Evolutionary conservation across 2,797 vertebrate genomes (phyloP).

Genomic region (Tragelaphus oryx): DNA sequence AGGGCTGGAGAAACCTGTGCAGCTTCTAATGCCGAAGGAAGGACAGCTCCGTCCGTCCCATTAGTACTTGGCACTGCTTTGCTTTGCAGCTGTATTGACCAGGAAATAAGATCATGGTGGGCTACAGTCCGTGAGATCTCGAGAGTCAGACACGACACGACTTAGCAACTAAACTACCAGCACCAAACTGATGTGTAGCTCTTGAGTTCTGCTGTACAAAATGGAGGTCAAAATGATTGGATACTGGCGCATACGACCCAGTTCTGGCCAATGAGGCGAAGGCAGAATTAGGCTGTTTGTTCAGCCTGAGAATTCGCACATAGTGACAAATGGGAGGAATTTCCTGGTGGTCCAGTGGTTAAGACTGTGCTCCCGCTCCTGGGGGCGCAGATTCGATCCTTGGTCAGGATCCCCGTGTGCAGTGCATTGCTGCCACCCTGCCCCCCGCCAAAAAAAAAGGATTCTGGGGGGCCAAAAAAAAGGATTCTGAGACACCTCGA

Average conservation of each 20-base stretch:
- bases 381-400: neutral
- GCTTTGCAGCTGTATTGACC: neutral
- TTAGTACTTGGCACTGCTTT: neutral
- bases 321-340: neutral
- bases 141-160: neutral
- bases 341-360: neutral
- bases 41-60: rapidly evolving
- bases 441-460: too few relatives aligned
- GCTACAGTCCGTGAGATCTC: neutral
- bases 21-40: neutral
- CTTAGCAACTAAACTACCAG: neutral
- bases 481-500: neutral
- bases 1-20: neutral
- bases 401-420: neutral
- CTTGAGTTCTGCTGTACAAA: neutral
- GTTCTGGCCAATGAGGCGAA: neutral
- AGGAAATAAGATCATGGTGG: neutral
- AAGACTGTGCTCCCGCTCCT: neutral
- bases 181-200: rapidly evolving
- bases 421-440: neutral
- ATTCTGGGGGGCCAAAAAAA: too few relatives aligned
- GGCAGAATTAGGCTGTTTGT: neutral
- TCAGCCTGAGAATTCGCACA: neutral
- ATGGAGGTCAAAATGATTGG: neutral
- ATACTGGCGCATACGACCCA: neutral